Evolutionary conservation across 2,888 invertebrate species (phyloP), one percentile per base, ranked within the genome.

Genomic region (Ophioninae sp.): DNA sequence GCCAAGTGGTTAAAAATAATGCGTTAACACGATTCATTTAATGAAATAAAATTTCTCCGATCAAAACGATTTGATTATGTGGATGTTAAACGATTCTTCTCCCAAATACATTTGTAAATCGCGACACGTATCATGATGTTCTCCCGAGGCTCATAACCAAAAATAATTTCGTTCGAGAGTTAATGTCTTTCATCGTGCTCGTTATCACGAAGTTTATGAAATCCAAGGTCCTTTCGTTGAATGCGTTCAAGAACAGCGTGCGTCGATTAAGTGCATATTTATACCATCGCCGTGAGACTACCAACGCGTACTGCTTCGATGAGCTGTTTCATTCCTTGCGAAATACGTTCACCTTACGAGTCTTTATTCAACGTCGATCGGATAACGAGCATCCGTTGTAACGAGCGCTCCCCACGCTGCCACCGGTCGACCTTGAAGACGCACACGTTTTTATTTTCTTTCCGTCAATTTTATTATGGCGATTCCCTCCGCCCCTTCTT

Each of bases 361-460:
- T 13, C 50, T 17, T 61, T 68, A 65, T 44, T 72, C 17, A n/a
- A 50, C 23, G 72, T 37, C 41, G 72, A 79, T 65, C 79, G 64
- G 62, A 72, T 68, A 75, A 37, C 20, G 56, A 30, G 79, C 70
- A 44, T 79, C 21, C 41, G 65, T 61, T 69, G 21, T 50, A 70
- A 59, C 79, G 6, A 64, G 56, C 70, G 70, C 57, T 21, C 50
- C 17, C 23, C 39, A 65, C 57, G 64, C 72, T 79, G 72, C 56
- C 50, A 79, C 79, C 79, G 70, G 79, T 79, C 41, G 79, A 79
- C 79, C 79, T 79, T 41, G 79, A n/a, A 17, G n/a, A 64, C 21
- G 23, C 21, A 41, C 61, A 50, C 50, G 17, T 61, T 68, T 77
- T 70, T 70, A 62, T 79, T 65, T 57, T 65, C 56, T 37, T 65